Evolutionary conservation across 2,113 vertebrate genomes (phyloP).

Genomic region (Synchiropus splendidus): DNA sequence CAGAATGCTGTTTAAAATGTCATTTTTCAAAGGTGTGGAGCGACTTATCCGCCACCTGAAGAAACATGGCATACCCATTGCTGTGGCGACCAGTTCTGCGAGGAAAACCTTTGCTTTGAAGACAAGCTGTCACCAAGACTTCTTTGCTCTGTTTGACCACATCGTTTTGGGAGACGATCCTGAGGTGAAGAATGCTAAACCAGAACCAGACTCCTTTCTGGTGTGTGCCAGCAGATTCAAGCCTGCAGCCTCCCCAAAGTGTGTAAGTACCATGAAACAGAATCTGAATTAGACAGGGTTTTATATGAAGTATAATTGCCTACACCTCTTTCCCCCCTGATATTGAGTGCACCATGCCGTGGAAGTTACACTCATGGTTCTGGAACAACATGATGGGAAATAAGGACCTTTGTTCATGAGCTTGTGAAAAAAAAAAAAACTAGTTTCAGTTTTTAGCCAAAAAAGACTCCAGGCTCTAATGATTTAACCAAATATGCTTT

Average conservation of each 20-base stretch:
- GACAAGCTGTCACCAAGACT: slow-evolving; percentile 67
- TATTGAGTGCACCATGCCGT: too few species aligned
- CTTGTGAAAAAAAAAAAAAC: too few species aligned
- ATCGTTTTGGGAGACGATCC: slow-evolving; percentile 83
- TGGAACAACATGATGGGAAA: too few species aligned
- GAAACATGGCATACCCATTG: slow-evolving; percentile 70
- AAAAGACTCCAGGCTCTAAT: too few species aligned
- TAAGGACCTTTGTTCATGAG: too few species aligned
- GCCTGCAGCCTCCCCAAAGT: slow-evolving; percentile 58
- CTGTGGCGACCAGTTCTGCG: slow-evolving; percentile 80
- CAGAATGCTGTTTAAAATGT: not conserved
- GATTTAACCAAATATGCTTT: too few species aligned
- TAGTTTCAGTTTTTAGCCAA: too few species aligned
- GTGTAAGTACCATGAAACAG: slow-evolving; percentile 63
- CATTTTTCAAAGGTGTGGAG: slow-evolving; percentile 65
- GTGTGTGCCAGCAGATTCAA: slow-evolving; percentile 76
- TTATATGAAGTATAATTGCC: too few species aligned
- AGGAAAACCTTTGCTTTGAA: slow-evolving; percentile 68
- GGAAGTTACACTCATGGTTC: too few species aligned
- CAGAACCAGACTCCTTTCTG: slow-evolving; percentile 80
- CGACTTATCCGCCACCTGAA: slow-evolving; percentile 74
- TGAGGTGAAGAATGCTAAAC: slow-evolving; percentile 74
- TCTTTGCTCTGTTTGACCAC: slow-evolving; percentile 79
- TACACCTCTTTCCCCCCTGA: too few species aligned
- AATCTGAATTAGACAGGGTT: too few species aligned